Percentiles rank a stretch among this genome's conserved stretches.
Conservation (phyloP, 53 echinoderm and acorn worm genomes). For the Luidia sarsii region DNA sequence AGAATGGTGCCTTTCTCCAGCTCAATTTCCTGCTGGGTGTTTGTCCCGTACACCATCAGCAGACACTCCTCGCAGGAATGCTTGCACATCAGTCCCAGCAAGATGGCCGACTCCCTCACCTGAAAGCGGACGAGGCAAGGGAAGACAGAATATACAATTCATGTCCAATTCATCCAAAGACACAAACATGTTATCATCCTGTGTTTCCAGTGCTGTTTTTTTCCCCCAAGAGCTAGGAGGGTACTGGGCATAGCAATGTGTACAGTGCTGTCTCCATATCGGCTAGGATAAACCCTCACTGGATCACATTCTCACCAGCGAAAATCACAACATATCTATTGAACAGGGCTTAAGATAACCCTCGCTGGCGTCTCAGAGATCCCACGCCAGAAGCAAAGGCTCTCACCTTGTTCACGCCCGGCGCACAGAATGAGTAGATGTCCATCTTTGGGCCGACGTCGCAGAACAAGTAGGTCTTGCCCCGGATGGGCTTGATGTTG, state of each 20-base stretch:
- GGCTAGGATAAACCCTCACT: no score
- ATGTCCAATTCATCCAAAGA: no score
- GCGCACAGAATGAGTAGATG: background rate
- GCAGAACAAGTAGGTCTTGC: constrained; percentile 84
- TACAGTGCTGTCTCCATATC: no score
- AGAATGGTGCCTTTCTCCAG: constrained; percentile 93
- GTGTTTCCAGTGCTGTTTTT: no score
- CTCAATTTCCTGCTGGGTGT: constrained; percentile 64
- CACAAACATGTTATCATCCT: no score
- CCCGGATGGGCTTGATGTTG: constrained; percentile 91
- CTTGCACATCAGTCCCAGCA: constrained; percentile 98
- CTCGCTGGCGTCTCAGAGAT: background rate
- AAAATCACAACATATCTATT: no score
- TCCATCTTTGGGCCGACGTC: constrained; percentile 81
- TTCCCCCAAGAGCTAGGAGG: no score
- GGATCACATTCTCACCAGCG: no score
- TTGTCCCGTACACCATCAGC: constrained; percentile 69
- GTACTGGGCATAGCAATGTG: no score
- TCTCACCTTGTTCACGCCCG: background rate
- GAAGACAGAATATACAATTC: no score
- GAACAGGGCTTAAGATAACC: background rate
- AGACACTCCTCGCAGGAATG: constrained; percentile 93
- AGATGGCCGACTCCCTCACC: constrained; percentile 76
- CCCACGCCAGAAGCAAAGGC: background rate
- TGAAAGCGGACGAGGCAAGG: no score